phyloP scores from a whole-genome alignment of 2,797 vertebrate genomes.

The Macrochelys suwanniensis region DNA sequence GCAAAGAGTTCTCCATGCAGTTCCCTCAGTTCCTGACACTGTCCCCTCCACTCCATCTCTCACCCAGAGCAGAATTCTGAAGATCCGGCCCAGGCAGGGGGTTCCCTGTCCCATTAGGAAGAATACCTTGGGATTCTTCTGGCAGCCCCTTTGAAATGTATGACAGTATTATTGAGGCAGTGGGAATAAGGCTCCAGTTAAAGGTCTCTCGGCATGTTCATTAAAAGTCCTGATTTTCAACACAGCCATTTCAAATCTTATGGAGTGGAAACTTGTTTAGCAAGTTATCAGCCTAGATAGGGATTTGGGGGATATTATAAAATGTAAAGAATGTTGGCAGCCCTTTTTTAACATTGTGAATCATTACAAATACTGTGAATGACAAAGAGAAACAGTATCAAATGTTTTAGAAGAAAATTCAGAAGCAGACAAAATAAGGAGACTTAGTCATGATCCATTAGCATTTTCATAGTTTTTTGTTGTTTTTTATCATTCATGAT shows the following conservation, averaged over 20 bases:
- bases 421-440: background rate
- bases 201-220: background rate
- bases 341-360: background rate
- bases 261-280: background rate
- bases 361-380: background rate
- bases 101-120: too few relatives aligned
- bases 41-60: background rate
- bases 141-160: background rate
- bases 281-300: background rate
- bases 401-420: background rate
- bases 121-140: background rate
- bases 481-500: background rate
- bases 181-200: background rate
- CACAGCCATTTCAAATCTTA: background rate
- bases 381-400: background rate
- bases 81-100: background rate
- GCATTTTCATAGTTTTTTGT: background rate
- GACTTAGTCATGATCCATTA: background rate
- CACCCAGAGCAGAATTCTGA: background rate
- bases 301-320: background rate
- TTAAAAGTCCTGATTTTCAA: background rate
- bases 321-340: background rate
- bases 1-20: background rate
- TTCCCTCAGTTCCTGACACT: background rate
- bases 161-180: background rate